Conservation (phyloP, 2,888 invertebrate species). For the Leucophenga montana region DNA sequence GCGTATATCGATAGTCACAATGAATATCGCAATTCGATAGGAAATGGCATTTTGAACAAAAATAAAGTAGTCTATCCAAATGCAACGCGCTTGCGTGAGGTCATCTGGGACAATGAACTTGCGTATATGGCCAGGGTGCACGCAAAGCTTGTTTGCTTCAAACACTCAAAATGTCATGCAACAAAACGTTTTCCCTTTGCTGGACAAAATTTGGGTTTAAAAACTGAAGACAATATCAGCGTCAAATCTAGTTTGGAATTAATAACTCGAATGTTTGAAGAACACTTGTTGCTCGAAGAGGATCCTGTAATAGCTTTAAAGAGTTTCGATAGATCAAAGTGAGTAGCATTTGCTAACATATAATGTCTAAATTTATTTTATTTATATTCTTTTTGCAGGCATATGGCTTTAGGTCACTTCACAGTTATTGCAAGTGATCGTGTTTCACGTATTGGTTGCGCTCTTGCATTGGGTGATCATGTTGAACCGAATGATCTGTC, state of each 20-base stretch:
- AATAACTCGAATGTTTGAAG: conserved; percentile 39
- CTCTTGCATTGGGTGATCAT: conserved; percentile 30
- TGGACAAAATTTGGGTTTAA: conserved; percentile 42
- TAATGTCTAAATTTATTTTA: too few species aligned
- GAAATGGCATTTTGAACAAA: conserved; percentile 40
- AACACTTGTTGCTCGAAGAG: neutral
- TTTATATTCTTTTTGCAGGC: neutral
- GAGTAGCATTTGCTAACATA: conserved; percentile 16
- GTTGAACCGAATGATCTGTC: conserved; percentile 18
- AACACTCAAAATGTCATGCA: conserved; percentile 44
- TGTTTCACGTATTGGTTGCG: conserved; percentile 54
- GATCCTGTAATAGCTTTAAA: conserved; percentile 28
- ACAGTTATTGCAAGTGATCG: conserved; percentile 46
- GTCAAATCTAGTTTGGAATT: neutral
- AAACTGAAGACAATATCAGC: neutral
- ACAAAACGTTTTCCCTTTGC: conserved; percentile 41
- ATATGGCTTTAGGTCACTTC: conserved; percentile 34
- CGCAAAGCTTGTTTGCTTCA: conserved; percentile 44
- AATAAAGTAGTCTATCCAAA: conserved; percentile 19
- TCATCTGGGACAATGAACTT: conserved; percentile 55
- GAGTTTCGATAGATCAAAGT: conserved; percentile 33
- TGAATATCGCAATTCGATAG: conserved; percentile 38
- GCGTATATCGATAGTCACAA: conserved; percentile 39
- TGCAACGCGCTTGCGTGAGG: conserved; percentile 49
- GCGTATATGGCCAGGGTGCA: conserved; percentile 48